Evolutionary conservation across 2,888 invertebrate genomes (phyloP).

Genomic region (Campoplex capitator): DNA sequence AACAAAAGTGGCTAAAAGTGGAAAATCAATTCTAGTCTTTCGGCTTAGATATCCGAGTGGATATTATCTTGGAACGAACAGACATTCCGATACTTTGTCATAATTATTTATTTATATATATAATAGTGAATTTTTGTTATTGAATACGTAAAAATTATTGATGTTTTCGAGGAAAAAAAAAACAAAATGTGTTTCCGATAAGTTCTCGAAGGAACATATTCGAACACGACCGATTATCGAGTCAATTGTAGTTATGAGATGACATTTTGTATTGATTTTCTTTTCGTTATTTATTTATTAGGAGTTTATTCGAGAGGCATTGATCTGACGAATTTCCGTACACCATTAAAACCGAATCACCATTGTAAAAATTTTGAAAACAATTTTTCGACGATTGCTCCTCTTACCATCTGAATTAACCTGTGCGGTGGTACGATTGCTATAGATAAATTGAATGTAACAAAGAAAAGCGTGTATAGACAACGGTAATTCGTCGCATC

Average conservation of each 20-base stretch:
- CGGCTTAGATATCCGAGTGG: neutral
- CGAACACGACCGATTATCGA: neutral
- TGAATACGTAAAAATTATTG: neutral
- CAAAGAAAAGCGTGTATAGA: constrained; percentile 8
- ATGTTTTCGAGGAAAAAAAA: neutral
- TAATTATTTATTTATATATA: constrained; percentile 37
- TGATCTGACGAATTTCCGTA: neutral
- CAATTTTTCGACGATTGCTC: neutral
- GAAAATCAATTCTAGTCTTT: neutral
- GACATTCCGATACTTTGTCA: constrained; percentile 6
- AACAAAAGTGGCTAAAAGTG: neutral
- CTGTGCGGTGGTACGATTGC: constrained; percentile 29
- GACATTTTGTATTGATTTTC: neutral
- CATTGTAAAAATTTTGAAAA: neutral
- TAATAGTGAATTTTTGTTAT: constrained; percentile 16
- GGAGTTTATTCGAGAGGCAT: neutral
- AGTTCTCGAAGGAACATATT: neutral
- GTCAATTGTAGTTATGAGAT: neutral
- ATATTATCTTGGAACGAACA: neutral
- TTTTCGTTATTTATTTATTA: neutral
- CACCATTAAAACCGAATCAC: neutral
- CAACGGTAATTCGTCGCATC: neutral
- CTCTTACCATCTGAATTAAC: neutral
- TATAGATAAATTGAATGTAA: constrained; percentile 25
- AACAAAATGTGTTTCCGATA: neutral